phyloP scores from a whole-genome alignment of 2,797 vertebrate genomes.

The Eleutherodactylus coqui region DNA sequence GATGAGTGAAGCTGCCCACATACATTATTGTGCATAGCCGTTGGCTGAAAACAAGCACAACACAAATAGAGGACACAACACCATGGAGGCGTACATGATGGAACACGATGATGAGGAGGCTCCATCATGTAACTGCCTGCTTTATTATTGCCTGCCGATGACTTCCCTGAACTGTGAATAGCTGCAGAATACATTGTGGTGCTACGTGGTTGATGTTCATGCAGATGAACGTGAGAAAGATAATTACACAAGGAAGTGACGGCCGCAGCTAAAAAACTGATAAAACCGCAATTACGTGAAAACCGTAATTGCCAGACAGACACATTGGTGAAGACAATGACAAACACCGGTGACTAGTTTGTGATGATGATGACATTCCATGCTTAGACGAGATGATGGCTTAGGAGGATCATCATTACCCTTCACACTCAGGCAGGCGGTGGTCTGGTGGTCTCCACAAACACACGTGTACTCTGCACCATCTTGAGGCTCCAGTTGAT shows the following conservation, averaged over 20 bases:
- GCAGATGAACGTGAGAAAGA: neutral
- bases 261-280: no score
- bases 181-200: neutral
- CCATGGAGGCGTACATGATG: neutral
- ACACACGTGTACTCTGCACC: no score
- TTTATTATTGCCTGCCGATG: no score
- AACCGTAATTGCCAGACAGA: neutral
- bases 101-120: no score
- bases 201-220: neutral
- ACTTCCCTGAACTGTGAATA: no score
- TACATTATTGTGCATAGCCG: neutral
- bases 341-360: neutral
- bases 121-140: no score
- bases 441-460: no score
- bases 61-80: no score
- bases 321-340: neutral
- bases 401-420: conserved; percentile 66
- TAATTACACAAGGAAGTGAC: neutral
- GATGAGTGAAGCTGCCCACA: no score
- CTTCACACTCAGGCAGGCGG: no score
- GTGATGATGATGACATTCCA: neutral
- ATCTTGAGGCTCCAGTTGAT: no score
- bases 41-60: neutral
- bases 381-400: neutral
- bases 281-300: no score